Percentiles rank a stretch among this genome's conserved stretches.
phyloP scores from a whole-genome alignment of 2,113 vertebrate species.

The Passer montanus region DNA sequence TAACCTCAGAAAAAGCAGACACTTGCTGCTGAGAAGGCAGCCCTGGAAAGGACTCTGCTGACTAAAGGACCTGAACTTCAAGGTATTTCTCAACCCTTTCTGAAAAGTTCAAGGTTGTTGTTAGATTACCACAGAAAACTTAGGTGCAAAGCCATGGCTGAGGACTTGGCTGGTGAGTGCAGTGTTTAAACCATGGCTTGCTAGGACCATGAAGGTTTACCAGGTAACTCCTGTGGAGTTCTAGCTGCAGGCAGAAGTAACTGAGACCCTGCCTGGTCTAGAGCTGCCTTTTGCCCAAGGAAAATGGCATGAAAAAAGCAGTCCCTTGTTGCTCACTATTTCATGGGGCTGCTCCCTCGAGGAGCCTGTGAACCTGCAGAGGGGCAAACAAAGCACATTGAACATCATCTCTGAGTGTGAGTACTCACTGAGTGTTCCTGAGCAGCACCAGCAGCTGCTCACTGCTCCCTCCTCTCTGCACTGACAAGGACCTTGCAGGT shows the following conservation, averaged over 20 bases:
- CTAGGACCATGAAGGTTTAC: neutral
- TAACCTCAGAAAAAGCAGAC: conserved; percentile 4
- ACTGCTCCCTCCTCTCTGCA: neutral
- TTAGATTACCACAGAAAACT: conserved; percentile 18
- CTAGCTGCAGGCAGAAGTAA: neutral
- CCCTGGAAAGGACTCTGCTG: conserved; percentile 35
- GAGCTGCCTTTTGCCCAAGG: neutral
- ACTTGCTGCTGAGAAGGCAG: neutral
- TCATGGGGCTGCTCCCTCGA: neutral
- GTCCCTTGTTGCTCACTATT: neutral
- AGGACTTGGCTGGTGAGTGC: neutral
- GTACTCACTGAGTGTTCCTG: neutral
- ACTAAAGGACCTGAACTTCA: conserved; percentile 47
- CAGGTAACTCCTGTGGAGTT: neutral
- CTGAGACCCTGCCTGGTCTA: neutral
- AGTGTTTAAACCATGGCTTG: neutral
- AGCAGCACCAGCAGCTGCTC: neutral
- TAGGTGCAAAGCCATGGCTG: neutral
- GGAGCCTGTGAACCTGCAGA: neutral
- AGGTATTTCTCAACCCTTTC: conserved; percentile 48
- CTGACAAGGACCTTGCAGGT: neutral
- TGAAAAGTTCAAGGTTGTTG: conserved; percentile 37
- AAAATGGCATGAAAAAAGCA: neutral
- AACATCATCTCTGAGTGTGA: neutral
- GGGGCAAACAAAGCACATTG: neutral